Evolutionary conservation across 1,140 invertebrate genomes (phyloP), one percentile per base, ranked within the genome.

Genomic region (Trissolcus basalis): DNA sequence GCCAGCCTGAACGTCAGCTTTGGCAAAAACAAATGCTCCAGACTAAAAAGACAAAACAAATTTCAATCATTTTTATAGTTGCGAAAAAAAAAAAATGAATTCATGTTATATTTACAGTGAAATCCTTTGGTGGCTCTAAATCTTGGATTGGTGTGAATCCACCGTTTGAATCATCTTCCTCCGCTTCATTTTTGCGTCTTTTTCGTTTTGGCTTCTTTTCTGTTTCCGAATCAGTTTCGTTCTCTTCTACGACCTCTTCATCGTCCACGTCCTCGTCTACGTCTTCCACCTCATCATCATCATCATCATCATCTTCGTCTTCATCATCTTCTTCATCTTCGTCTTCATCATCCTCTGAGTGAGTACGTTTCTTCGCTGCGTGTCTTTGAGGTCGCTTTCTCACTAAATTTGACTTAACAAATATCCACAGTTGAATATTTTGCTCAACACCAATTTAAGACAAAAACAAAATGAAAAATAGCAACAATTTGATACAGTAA

Each of bases 1-100:
- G 36, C 89, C 89, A 58, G 89, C 89, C 71, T 89, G 89, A 13
- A 92, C 88, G 82, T 93, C 92, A 65, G 89, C 89, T 89, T 93
- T 93, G 75, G 92, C 85, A 64, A 93, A 88, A 14, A 93, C 92
- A 85, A 92, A 93, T 81, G 91, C 91, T 58, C 92, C 92, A 81
- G 91, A 92, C 92, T 93, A 78, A 44, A 90, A 76, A 63, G n/a
- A n/a, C n/a, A n/a, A n/a, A n/a, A n/a, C n/a, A n/a, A n/a, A n/a
- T n/a, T n/a, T n/a, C n/a, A n/a, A n/a, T n/a, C n/a, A n/a, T n/a
- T n/a, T n/a, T n/a, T n/a, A n/a, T n/a, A n/a, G n/a, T n/a, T n/a
- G n/a, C n/a, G n/a, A n/a, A n/a, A n/a, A n/a, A n/a, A n/a, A n/a
- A n/a, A n/a, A n/a, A n/a, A n/a, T n/a, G n/a, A n/a, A n/a, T n/a